These are phyloP conservation scores for Stenolophus ochropezus DNA, from an alignment of 2,888 invertebrate species.

Conservation along the genomic window DNA sequence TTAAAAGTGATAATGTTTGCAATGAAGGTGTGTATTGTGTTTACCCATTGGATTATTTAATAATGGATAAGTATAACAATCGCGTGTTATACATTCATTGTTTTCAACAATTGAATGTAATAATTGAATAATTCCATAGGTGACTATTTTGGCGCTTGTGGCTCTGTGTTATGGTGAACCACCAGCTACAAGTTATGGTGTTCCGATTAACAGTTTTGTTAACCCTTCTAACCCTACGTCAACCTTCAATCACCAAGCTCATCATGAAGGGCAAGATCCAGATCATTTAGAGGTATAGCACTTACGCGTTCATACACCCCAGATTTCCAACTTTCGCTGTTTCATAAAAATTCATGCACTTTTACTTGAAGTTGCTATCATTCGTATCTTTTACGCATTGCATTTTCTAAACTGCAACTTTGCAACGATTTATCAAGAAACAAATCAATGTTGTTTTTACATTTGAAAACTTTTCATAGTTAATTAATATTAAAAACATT, in stretches of 20 bases:
- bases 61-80: conserved; percentile 21
- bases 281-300: conserved; percentile 54
- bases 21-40: conserved; percentile 53
- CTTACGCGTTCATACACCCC: neutral
- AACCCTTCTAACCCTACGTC: conserved; percentile 2
- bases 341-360: neutral
- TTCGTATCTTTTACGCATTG: neutral
- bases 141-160: conserved; percentile 21
- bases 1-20: conserved; percentile 36
- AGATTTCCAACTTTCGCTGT: neutral
- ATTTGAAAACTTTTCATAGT: too few species aligned
- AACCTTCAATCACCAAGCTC: conserved; percentile 21
- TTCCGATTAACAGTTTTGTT: conserved; percentile 62
- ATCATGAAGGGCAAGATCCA: conserved; percentile 51
- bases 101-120: neutral
- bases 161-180: conserved; percentile 64
- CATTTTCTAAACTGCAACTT: neutral
- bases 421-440: neutral
- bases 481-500: too few species aligned
- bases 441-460: neutral
- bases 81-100: neutral
- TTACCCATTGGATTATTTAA: conserved; percentile 14
- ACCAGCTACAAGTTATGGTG: conserved; percentile 68
- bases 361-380: neutral
- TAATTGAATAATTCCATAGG: conserved; percentile 17